Conservation (phyloP, 2,797 vertebrate species). For the Mus minutoides region DNA sequence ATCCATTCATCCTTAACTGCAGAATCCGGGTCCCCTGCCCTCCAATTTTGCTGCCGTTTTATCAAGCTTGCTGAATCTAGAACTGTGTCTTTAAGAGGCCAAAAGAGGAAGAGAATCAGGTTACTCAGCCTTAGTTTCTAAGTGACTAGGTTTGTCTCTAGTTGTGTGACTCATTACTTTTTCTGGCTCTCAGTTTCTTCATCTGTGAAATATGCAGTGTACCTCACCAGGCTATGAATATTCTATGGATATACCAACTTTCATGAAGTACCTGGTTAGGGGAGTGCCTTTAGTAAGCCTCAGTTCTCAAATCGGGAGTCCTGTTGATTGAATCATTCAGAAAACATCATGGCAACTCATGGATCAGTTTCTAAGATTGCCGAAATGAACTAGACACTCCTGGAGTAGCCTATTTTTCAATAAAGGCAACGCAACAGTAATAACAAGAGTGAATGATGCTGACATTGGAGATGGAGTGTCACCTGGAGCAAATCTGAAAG, state of each 20-base stretch:
- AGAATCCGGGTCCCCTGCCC: neutral
- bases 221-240: neutral
- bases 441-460: neutral
- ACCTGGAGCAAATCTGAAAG: neutral
- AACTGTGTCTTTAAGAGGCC: neutral
- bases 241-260: neutral
- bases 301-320: neutral
- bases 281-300: neutral
- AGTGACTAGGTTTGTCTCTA: neutral
- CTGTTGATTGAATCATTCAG: neutral
- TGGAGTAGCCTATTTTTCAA: neutral
- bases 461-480: neutral
- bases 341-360: neutral
- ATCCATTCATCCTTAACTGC: neutral
- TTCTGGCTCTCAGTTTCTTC: conserved; percentile 34
- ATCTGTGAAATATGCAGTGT: neutral
- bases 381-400: neutral
- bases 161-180: neutral
- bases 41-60: neutral
- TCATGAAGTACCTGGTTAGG: neutral
- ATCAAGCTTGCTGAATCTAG: neutral
- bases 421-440: neutral
- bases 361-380: neutral
- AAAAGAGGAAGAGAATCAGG: neutral
- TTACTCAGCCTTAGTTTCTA: neutral